phyloP scores from a whole-genome alignment of 2,797 vertebrate species.

The Gambusia yucatana region DNA sequence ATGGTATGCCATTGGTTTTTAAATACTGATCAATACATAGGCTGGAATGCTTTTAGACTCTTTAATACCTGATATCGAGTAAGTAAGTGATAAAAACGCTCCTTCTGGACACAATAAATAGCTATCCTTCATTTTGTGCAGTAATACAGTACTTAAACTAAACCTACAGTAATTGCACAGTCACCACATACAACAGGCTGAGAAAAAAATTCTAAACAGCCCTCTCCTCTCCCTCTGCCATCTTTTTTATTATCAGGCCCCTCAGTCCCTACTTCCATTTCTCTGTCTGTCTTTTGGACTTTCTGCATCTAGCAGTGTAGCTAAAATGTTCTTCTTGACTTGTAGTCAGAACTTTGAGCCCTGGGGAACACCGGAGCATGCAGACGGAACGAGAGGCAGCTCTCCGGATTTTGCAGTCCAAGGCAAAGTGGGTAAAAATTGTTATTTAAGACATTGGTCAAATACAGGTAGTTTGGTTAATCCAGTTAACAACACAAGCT shows the following conservation, averaged over 20 bases:
- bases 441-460: slow-evolving; percentile 53
- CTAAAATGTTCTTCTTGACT: slow-evolving; percentile 44
- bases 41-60: slow-evolving; percentile 82
- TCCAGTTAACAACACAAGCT: slow-evolving; percentile 68
- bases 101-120: slow-evolving; percentile 81
- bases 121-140: slow-evolving; percentile 82
- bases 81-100: slow-evolving; percentile 74
- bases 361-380: slow-evolving; percentile 40
- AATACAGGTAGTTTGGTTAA: slow-evolving; percentile 80
- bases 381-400: slow-evolving; percentile 38
- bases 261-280: slow-evolving; percentile 62
- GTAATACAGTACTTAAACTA: slow-evolving; percentile 82
- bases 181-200: slow-evolving; percentile 75
- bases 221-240: background rate
- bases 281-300: slow-evolving; percentile 52
- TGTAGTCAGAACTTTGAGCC: slow-evolving; percentile 43
- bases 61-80: slow-evolving; percentile 81
- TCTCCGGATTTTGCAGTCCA: slow-evolving; percentile 74
- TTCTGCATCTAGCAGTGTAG: slow-evolving; percentile 43
- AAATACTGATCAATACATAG: slow-evolving; percentile 79
- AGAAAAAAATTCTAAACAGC: slow-evolving; percentile 16
- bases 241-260: slow-evolving; percentile 29
- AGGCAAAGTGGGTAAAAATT: slow-evolving; percentile 65
- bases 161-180: slow-evolving; percentile 87
- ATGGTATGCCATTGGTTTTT: slow-evolving; percentile 79